Conservation (phyloP, 2,888 invertebrate species). For the Ormia ochracea region DNA sequence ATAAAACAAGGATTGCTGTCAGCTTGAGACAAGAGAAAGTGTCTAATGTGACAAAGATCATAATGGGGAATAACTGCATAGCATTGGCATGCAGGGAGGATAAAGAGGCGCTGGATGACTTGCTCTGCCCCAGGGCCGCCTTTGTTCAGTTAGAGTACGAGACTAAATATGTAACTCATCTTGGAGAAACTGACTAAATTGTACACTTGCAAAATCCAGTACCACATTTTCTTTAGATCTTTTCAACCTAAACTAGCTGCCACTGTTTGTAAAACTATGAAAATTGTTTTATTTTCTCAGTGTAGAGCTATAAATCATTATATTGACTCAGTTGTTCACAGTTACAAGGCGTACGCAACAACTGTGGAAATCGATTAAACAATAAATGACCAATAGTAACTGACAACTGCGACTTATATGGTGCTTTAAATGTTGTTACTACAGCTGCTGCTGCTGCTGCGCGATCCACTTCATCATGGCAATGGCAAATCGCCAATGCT, state of each 20-base stretch:
- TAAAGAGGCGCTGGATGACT: no score
- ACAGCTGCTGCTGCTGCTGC: not conserved
- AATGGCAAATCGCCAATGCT: constrained; percentile 38
- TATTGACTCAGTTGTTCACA: constrained; percentile 2
- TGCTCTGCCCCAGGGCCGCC: no score
- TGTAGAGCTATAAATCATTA: constrained; percentile 8
- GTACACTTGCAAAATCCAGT: no score
- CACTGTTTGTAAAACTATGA: constrained; percentile 11
- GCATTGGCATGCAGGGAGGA: no score
- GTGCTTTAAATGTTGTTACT: constrained; percentile 28
- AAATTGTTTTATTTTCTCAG: constrained; percentile 11
- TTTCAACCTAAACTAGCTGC: not conserved
- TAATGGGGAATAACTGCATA: no score
- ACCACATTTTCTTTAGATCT: no score
- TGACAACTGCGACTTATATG: constrained; percentile 58
- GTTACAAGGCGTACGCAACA: constrained; percentile 9
- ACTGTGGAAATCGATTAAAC: constrained; percentile 56
- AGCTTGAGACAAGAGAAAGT: no score
- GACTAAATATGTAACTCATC: no score
- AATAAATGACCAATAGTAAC: constrained; percentile 53
- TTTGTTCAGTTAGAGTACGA: no score
- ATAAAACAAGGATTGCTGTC: no score
- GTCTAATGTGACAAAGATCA: no score
- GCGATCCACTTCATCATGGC: constrained; percentile 6
- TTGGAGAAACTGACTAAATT: no score